These are phyloP conservation scores for Accipiter virgatus DNA, from an alignment of 2,113 vertebrate genomes.

Conservation along the genomic window DNA sequence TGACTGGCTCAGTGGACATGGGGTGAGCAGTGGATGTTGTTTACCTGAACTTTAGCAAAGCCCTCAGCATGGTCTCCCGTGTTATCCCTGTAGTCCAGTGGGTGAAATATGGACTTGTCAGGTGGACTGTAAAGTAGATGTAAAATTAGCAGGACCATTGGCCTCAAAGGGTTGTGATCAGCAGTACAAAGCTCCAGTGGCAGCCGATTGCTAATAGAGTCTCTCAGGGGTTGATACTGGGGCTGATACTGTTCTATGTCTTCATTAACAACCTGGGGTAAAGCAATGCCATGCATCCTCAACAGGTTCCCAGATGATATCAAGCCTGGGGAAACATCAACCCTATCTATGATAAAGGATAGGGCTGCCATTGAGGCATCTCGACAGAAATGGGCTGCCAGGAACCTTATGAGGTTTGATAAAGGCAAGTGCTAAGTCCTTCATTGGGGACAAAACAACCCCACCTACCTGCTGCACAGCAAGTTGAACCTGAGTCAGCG, in stretches of 20 bases:
- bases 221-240: neutral
- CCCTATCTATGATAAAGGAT: neutral
- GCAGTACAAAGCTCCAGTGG: neutral
- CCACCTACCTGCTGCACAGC: neutral
- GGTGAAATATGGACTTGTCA: neutral
- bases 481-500: neutral
- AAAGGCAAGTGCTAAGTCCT: neutral
- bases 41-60: neutral
- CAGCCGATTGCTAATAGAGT: neutral
- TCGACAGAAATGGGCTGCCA: neutral
- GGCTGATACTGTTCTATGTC: neutral
- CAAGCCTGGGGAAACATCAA: neutral
- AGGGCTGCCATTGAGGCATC: neutral
- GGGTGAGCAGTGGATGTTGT: neutral
- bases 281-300: neutral
- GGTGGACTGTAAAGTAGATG: neutral
- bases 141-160: neutral
- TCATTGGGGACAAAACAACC: neutral
- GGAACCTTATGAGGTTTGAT: neutral
- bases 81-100: neutral
- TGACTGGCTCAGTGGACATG: neutral
- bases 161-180: neutral
- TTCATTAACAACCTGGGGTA: neutral
- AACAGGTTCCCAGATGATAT: neutral
- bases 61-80: fast-evolving